Percentiles rank a stretch among this genome's conserved stretches.
These are phyloP conservation scores for Hylomyscus alleni DNA, from an alignment of 2,797 vertebrate genomes.

Conservation along the genomic window DNA sequence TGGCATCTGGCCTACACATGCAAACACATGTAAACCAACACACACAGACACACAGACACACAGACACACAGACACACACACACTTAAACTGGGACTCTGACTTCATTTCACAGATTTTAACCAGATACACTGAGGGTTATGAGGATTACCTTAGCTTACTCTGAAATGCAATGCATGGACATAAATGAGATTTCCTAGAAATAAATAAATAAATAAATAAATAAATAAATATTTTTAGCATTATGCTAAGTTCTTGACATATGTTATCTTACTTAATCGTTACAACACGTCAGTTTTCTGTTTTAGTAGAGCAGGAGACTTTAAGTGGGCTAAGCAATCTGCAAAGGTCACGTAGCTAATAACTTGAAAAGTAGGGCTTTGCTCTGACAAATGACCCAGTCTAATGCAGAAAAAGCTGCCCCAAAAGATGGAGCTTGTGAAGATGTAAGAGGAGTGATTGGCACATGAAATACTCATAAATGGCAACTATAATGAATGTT, in stretches of 20 bases:
- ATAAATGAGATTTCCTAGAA: conserved; percentile 25
- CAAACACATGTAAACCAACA: background rate
- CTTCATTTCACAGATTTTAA: background rate
- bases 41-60: background rate
- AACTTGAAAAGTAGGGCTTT: background rate
- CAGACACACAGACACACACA: background rate
- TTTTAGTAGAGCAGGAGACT: conserved; percentile 29
- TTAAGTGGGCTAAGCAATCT: conserved; percentile 48
- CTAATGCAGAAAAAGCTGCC: background rate
- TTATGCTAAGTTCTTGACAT: background rate
- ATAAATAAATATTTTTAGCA: too few species aligned
- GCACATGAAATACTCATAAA: background rate
- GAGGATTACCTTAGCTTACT: background rate
- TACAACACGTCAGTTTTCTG: conserved; percentile 43
- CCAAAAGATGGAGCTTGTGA: background rate
- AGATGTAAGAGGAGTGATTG: background rate
- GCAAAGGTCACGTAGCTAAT: conserved; percentile 20
- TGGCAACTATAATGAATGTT: background rate
- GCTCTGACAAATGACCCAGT: conserved; percentile 18
- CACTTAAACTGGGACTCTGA: background rate
- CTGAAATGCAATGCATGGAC: conserved; percentile 2
- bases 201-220: too few species aligned
- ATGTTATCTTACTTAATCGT: conserved; percentile 32
- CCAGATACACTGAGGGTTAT: background rate
- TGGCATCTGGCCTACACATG: background rate